A percentile compares a stretch with the other conserved stretches of the same genome.
Conservation (phyloP, 2,888 invertebrate genomes). For the Eristalinus aeneus region DNA sequence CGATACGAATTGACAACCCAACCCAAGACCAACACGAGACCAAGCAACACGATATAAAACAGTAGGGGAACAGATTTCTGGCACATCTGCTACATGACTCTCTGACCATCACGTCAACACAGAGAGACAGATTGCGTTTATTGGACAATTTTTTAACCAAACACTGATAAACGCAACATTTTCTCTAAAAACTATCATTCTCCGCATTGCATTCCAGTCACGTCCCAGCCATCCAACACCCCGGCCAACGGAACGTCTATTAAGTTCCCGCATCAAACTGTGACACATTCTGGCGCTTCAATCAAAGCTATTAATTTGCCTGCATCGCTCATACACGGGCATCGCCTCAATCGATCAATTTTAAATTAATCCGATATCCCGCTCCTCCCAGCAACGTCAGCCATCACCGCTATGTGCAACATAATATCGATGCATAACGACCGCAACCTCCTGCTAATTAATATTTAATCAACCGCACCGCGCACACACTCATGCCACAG, state of each 20-base stretch:
- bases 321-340: background rate
- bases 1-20: no score
- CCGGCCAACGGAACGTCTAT: background rate
- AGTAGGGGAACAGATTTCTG: no score
- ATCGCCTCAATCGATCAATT: constrained; percentile 30
- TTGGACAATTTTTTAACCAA: no score
- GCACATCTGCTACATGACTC: no score
- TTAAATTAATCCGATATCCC: constrained; percentile 14
- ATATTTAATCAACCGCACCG: constrained; percentile 58
- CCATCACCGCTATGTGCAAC: constrained; percentile 33
- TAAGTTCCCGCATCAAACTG: constrained; percentile 1
- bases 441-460: constrained; percentile 49
- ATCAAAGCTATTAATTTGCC: constrained; percentile 12
- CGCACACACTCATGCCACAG: constrained; percentile 19
- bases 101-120: no score
- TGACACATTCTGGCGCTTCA: background rate
- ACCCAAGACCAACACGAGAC: no score
- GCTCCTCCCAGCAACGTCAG: background rate
- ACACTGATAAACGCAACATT: background rate
- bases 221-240: background rate
- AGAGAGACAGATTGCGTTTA: no score
- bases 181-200: background rate
- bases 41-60: no score
- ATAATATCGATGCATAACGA: constrained; percentile 27
- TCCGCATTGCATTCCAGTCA: background rate